Evolutionary conservation across 2,797 vertebrate genomes (phyloP).

Genomic region (Ambastaia sidthimunki): DNA sequence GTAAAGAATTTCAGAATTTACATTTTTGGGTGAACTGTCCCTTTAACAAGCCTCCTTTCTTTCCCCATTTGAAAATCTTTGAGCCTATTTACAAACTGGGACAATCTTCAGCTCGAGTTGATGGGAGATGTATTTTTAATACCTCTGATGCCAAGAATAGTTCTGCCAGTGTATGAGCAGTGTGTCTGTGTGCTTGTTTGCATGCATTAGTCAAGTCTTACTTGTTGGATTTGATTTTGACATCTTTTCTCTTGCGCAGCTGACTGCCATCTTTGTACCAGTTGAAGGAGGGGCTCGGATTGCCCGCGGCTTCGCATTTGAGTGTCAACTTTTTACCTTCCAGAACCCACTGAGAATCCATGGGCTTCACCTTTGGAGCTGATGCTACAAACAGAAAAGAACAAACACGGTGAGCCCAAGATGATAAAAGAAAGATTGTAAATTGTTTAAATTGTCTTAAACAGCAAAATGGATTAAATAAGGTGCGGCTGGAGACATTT

Average conservation of each 20-base stretch:
- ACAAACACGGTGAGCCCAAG: slow-evolving; percentile 60
- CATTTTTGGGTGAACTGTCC: slow-evolving; percentile 28
- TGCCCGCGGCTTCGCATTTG: slow-evolving; percentile 93
- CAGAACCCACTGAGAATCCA: slow-evolving; percentile 87
- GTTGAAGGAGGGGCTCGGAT: slow-evolving; percentile 91
- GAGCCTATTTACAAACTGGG: slow-evolving; percentile 57
- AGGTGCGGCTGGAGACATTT: neutral
- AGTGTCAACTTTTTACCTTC: slow-evolving; percentile 91
- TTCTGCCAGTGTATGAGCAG: slow-evolving; percentile 36
- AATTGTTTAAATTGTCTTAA: too few species aligned
- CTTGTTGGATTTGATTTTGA: slow-evolving; percentile 95
- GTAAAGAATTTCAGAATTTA: neutral
- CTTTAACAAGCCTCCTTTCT: slow-evolving; percentile 33
- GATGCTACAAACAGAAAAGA: slow-evolving; percentile 74
- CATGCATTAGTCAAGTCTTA: slow-evolving; percentile 73
- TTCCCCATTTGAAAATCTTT: slow-evolving; percentile 31
- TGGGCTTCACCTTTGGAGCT: slow-evolving; percentile 88
- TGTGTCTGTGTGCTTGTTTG: slow-evolving; percentile 33
- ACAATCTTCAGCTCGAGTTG: slow-evolving; percentile 49
- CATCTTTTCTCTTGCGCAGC: slow-evolving; percentile 91
- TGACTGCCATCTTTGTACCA: slow-evolving; percentile 97
- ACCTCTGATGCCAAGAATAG: slow-evolving; percentile 55
- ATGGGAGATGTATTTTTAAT: slow-evolving; percentile 57
- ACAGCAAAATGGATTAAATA: too few species aligned
- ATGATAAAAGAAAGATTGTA: slow-evolving; percentile 2